Evolutionary conservation across 2,113 vertebrate species (phyloP), one percentile per base, ranked within the genome.

Genomic region (Climacteris rufus): DNA sequence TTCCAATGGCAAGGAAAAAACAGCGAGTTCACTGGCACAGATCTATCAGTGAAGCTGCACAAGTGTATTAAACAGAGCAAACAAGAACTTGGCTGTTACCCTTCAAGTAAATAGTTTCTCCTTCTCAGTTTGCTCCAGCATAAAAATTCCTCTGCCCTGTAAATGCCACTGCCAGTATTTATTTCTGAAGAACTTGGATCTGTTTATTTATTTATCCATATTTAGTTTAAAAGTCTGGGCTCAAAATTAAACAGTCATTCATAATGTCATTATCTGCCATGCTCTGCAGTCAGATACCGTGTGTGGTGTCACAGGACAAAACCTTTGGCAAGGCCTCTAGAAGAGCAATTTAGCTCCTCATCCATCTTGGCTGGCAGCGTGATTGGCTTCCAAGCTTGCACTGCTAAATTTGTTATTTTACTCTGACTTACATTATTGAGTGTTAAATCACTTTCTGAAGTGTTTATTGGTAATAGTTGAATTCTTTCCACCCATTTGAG

Each of bases 361-460:
- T 96, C 94, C 88, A 75, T 96, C 95, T 88, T 83, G 52, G 44
- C 72, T 96, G 94, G 91, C 90, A 96, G 84, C 45, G 1, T 59
- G 89, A 94, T 75, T 91, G 70, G 50, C 93, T 96, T 91, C 91
- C 94, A 94, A 87, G 59, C 64, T 86, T 68, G 57, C 92, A 45
- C 63, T 80, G 84, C 90, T 91, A 75, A 87, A 93, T 76, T 83
- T 92, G 80, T 89, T 95, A 71, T 74, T 96, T 95, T 92, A 91
- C 81, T 83, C 68, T 91, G 94, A 94, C 95, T 94, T 95, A 72
- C 18, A 92, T 90, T 95, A 95, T 49, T 82, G 87, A 89, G 79
- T 49, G 65, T 86, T 96, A 96, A 96, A 97, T 97, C 86, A 94
- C 82, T 96, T 94, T 96, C 82, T 96, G 93, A 96, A 96, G 92